Base-by-base conservation (phyloP, 2,797 vertebrate species). In the Urophycis tenuis region DNA sequence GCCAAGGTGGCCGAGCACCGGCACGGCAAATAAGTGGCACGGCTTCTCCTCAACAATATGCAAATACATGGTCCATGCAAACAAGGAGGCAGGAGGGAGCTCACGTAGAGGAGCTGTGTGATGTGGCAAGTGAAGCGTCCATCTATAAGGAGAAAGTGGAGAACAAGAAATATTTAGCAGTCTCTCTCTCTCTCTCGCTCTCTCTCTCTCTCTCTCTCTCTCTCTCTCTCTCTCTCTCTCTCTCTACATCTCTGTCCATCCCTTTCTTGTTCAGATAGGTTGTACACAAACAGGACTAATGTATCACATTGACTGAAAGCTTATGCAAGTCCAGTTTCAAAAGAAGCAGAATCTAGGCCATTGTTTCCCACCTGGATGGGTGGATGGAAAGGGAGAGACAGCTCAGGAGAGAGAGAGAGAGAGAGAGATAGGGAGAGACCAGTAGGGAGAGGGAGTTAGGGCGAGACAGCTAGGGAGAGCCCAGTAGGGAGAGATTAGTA, bases 21-120 rank as follows among this genome's bases (percentile, higher is more conserved):
- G 88, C 73, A 71, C 91, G 89, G 87, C 90, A 92, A 91, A 91
- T 86, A 45, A 80, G 49, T 64, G 81, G 70, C n/a, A 4, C 81
- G 78, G 84, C 82, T 86, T 81, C 81, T 83, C 30, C 11, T 11
- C n/a, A 5, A 79, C 78, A 64, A 79, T 77, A 89, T 91, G 86
- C 82, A 91, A 91, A 90, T 81, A 29, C 31, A 0, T 77, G 74
- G 33, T 77, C 82, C 76, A 84, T 84, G 84, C 81, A 89, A 90
- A 90, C 29, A 77, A 77, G 64, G 53, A 82, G 36, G 77, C 41
- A 72, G 32, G 78, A 74, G 73, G 53, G 29, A 74, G 71, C 77
- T 71, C n/a, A 35, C 15, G 30, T 31, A 31, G 74, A 75, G 22
- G n/a, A 12, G 15, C 33, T 73, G 75, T 76, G 64, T 81, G 79